Conservation (phyloP, 2,888 invertebrate genomes). For the Clunio marinus region DNA sequence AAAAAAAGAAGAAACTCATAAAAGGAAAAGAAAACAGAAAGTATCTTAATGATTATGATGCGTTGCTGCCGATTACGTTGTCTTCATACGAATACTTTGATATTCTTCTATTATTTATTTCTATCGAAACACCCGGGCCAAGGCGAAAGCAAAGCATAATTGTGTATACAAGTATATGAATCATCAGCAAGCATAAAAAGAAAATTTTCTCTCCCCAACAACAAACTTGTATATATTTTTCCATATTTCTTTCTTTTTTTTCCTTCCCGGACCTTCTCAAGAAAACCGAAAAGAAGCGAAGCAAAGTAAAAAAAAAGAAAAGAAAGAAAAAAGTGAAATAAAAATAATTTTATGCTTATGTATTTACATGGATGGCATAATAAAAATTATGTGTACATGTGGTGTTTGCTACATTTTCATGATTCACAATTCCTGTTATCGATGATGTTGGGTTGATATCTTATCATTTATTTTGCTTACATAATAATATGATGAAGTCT, state of each 20-base stretch:
- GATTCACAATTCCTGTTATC: neutral
- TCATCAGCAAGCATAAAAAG: slow-evolving; percentile 15
- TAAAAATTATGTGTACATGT: slow-evolving; percentile 38
- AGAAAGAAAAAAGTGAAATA: slow-evolving; percentile 36
- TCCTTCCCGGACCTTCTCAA: slow-evolving; percentile 43
- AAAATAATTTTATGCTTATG: slow-evolving; percentile 39
- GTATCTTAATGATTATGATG: slow-evolving; percentile 20
- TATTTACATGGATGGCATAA: slow-evolving; percentile 38
- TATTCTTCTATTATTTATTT: neutral
- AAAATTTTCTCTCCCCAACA: slow-evolving; percentile 18
- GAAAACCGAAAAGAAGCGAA: slow-evolving; percentile 39
- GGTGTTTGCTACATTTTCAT: slow-evolving; percentile 8
- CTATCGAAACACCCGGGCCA: neutral
- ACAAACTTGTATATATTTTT: slow-evolving; percentile 18
- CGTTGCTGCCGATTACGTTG: slow-evolving; percentile 17
- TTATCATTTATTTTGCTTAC: slow-evolving; percentile 8
- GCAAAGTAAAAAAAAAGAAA: slow-evolving; percentile 39
- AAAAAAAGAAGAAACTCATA: slow-evolving; percentile 13
- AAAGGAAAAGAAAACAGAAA: neutral
- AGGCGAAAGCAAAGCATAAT: neutral
- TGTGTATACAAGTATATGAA: slow-evolving; percentile 18
- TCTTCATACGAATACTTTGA: slow-evolving; percentile 1
- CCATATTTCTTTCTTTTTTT: slow-evolving; percentile 38
- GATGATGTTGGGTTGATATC: neutral
- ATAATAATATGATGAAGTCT: neutral